Percentiles rank a stretch among this genome's conserved stretches.
phyloP scores from a whole-genome alignment of 1,140 invertebrate genomes.

The Harpegnathos saltator region DNA sequence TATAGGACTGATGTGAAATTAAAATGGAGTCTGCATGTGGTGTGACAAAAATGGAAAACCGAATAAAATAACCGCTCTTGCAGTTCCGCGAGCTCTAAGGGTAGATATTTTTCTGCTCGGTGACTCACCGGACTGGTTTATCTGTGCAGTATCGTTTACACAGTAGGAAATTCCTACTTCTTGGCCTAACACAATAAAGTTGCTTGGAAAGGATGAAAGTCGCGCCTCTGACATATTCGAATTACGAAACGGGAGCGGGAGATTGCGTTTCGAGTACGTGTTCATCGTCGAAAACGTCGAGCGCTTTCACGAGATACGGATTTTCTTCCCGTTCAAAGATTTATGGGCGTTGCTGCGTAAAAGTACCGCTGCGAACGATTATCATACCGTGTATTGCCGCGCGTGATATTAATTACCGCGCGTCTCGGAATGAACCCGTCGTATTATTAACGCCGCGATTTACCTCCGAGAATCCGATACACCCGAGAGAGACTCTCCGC shows the following conservation, averaged over 20 bases:
- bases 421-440: neutral
- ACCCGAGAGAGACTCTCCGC: neutral
- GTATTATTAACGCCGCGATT: neutral
- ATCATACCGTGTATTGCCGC: neutral
- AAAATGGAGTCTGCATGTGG: slow-evolving; percentile 3
- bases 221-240: slow-evolving; percentile 9
- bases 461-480: neutral
- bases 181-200: slow-evolving; percentile 5
- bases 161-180: neutral
- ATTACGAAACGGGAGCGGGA: slow-evolving; percentile 28
- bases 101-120: neutral
- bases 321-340: slow-evolving; percentile 16
- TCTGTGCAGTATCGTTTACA: neutral
- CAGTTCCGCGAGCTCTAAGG: neutral
- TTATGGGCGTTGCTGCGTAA: neutral
- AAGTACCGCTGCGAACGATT: neutral
- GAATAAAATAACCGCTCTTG: too few relatives aligned
- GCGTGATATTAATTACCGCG: neutral
- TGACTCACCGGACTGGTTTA: neutral
- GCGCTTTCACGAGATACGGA: slow-evolving; percentile 22
- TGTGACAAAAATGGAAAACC: too few relatives aligned
- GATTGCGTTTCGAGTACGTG: neutral
- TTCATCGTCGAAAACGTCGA: neutral
- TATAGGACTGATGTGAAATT: neutral
- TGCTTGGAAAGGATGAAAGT: slow-evolving; percentile 24